These are phyloP conservation scores for Rhorus exstirpatorius DNA, from an alignment of 2,888 invertebrate genomes.

Conservation along the genomic window DNA sequence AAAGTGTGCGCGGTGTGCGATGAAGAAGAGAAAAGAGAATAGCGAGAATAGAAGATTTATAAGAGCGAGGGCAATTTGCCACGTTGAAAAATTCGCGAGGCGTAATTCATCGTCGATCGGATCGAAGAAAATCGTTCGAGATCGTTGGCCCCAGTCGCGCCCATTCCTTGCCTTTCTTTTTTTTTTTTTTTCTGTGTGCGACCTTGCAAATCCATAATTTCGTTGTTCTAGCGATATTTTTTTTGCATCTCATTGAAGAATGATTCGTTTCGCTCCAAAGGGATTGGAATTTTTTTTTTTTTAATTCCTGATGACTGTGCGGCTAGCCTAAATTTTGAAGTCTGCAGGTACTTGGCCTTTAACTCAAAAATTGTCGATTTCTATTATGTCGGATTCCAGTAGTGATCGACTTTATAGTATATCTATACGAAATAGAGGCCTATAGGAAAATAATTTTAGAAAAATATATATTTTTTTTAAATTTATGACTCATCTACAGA, in stretches of 20 bases:
- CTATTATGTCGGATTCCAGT: no score
- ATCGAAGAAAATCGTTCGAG: slow-evolving; percentile 28
- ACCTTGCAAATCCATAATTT: background rate
- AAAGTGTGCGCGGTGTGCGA: background rate
- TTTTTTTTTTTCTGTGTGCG: slow-evolving; percentile 12
- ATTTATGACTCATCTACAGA: no score
- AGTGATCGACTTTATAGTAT: no score
- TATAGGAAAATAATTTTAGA: no score
- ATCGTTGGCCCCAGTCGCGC: background rate
- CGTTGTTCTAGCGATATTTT: background rate
- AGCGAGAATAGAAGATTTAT: slow-evolving; percentile 40
- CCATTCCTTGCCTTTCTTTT: background rate
- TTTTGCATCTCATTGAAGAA: background rate
- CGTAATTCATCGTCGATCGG: slow-evolving; percentile 44
- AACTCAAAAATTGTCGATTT: no score
- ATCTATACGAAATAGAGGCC: no score
- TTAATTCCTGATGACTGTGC: no score
- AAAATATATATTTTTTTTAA: no score
- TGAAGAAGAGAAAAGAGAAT: background rate
- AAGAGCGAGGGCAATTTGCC: slow-evolving; percentile 64
- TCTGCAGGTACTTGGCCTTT: no score
- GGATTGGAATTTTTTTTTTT: no score
- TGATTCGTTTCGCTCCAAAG: background rate
- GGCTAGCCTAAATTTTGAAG: no score
- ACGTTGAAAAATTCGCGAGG: slow-evolving; percentile 63